Conservation (phyloP, 2,888 invertebrate genomes). For the Ceratothoa steindachneri region DNA sequence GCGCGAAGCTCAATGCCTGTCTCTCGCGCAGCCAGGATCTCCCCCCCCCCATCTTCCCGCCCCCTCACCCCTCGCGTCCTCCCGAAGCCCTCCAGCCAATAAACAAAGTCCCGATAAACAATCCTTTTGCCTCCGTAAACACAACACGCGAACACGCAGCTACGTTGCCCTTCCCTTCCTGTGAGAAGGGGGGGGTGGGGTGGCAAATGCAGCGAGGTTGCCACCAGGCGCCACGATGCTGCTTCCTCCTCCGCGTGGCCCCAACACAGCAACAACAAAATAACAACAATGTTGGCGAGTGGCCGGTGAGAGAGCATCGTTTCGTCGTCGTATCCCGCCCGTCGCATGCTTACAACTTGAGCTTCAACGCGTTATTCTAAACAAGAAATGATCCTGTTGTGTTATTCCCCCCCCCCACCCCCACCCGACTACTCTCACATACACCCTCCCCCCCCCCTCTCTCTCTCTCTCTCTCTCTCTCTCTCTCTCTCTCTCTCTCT, state of each 20-base stretch:
- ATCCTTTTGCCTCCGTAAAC: slow-evolving; percentile 13
- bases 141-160: background rate
- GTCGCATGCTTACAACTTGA: slow-evolving; percentile 3
- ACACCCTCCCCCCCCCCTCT: background rate
- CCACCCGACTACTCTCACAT: background rate
- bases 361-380: background rate
- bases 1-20: background rate
- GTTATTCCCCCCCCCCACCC: background rate
- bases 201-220: background rate
- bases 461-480: background rate
- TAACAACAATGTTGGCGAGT: too few species aligned
- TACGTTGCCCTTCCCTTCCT: background rate
- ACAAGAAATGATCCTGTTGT: slow-evolving; percentile 13
- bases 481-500: background rate
- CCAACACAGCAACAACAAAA: too few species aligned
- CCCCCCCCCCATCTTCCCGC: background rate
- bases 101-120: slow-evolving; percentile 3
- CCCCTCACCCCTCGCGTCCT: background rate
- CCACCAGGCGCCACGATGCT: background rate
- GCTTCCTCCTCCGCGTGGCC: too few species aligned
- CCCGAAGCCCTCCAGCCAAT: background rate
- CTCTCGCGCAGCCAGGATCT: too few species aligned
- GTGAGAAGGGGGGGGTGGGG: too few species aligned
- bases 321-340: too few species aligned
- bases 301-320: too few species aligned